Percentiles rank a stretch among this genome's conserved stretches.
Evolutionary conservation across 2,113 vertebrate species (phyloP).

Genomic region (Tauraco erythrolophus): DNA sequence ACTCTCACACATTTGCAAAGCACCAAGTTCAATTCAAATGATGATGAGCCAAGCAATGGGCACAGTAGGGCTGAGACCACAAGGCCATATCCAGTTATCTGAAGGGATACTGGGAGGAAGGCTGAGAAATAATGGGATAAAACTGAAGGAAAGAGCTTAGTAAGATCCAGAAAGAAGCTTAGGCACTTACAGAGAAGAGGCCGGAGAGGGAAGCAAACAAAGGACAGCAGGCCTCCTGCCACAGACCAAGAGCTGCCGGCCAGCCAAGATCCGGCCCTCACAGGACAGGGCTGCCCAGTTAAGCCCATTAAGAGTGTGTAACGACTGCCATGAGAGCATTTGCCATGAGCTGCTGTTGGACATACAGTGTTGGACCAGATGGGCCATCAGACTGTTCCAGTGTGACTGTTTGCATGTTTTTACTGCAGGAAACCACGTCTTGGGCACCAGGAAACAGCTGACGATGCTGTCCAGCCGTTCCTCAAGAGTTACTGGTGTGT

Average conservation of each 20-base stretch:
- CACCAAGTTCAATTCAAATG: background rate
- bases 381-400: background rate
- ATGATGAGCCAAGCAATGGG: background rate
- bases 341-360: background rate
- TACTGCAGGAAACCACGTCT: background rate
- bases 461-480: background rate
- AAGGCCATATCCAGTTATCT: background rate
- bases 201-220: background rate
- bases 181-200: background rate
- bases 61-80: background rate
- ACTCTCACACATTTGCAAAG: accelerated
- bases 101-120: background rate
- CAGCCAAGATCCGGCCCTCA: accelerated
- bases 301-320: background rate
- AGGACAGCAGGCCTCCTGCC: background rate
- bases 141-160: background rate
- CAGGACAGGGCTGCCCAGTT: background rate
- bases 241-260: background rate
- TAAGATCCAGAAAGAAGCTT: background rate
- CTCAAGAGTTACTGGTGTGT: background rate
- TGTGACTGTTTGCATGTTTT: background rate
- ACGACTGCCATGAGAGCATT: background rate
- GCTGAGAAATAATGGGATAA: background rate
- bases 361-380: background rate
- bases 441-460: background rate